Base-by-base conservation (phyloP, 2,888 invertebrate genomes). In the Thalpophila matura region DNA sequence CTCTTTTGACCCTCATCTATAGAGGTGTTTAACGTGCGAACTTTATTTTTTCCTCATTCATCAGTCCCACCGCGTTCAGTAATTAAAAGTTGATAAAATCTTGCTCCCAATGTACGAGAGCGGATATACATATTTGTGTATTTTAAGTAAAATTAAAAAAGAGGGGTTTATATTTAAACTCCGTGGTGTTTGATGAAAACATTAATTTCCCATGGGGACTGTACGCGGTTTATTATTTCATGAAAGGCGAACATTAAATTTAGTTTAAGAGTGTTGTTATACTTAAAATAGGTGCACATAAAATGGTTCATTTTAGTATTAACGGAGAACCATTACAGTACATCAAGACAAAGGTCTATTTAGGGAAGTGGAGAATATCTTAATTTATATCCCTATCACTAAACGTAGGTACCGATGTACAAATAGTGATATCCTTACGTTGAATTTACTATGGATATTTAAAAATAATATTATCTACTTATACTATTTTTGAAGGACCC, bases 151-250 rank as follows among this genome's bases (percentile, higher is more conserved):
- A 85, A 84, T 82, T 70, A 61, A 86, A 87, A 84, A 81, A 71
- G 40, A 58, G 77, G 77, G 70, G 79, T 74, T 74, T 72, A 65
- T 75, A 75, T 72, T 83, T 74, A 82, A 82, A 81, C 76, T 78
- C 79, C 42, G 73, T 73, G 74, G 81, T 83, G 82, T 83, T 83
- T 85, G 73, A 85, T 82, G 66, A 85, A 88, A 87, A 81, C 75
- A 81, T 81, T 86, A 87, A 90, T 90, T 90, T 90, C 90, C 89
- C 88, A 61, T 24, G 86, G 82, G 89, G 81, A 84, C 79, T 81
- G 79, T 85, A 78, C 78, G 77, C 74, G 81, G 87, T 83, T 83
- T 85, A 88, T 87, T 86, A 86, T 86, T 88, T 87, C 84, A 79
- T 70, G 74, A 80, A 80, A 79, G 74, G 65, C 74, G 62, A 79